Percentiles rank a stretch among this genome's conserved stretches.
Conservation (phyloP, 2,113 vertebrate genomes). For the Eurystomus gularis region DNA sequence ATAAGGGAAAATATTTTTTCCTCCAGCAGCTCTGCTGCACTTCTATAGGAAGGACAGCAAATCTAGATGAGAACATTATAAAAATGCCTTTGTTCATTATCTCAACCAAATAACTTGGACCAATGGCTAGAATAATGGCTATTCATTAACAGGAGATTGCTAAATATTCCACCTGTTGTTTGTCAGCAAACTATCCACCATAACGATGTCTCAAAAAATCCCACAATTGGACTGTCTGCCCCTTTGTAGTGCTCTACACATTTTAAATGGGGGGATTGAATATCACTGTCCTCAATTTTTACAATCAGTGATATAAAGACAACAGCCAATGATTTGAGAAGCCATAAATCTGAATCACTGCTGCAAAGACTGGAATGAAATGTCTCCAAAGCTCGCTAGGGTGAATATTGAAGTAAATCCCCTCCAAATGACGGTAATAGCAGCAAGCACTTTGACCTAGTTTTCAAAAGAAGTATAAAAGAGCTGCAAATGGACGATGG, state of each 20-base stretch:
- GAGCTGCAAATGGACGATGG: neutral
- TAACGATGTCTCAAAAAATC: neutral
- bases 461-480: neutral
- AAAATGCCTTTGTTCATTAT: neutral
- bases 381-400: neutral
- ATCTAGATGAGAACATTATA: neutral
- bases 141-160: neutral
- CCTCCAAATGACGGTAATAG: neutral
- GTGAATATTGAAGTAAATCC: neutral
- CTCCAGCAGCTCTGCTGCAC: neutral
- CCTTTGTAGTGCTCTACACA: neutral
- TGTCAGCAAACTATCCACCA: neutral
- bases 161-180: neutral
- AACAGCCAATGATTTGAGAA: neutral
- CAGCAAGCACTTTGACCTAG: neutral
- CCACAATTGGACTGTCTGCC: neutral
- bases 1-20: neutral
- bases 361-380: neutral
- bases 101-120: neutral
- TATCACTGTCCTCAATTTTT: neutral
- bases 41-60: neutral
- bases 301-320: neutral
- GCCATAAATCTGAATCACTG: neutral
- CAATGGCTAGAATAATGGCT: fast-evolving
- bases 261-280: neutral